Evolutionary conservation across 2,113 vertebrate genomes (phyloP).

Genomic region (Phasianus colchicus): DNA sequence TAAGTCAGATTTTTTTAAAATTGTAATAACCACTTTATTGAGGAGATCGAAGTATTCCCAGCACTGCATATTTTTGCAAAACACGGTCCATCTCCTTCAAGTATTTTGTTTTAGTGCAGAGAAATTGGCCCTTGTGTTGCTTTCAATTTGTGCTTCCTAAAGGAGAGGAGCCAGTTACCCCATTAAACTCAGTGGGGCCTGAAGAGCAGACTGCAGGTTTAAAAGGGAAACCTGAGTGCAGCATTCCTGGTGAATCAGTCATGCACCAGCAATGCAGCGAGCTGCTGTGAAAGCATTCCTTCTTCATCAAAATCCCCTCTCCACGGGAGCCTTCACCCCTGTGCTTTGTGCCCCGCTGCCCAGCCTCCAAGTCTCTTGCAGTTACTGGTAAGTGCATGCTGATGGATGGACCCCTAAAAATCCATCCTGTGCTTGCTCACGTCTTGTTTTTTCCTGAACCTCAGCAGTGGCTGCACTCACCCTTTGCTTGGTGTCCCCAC

Average conservation of each 20-base stretch:
- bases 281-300: background rate
- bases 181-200: background rate
- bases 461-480: background rate
- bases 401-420: background rate
- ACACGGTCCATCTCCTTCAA: background rate
- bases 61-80: background rate
- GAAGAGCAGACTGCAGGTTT: background rate
- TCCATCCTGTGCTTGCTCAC: accelerated
- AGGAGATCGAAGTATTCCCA: background rate
- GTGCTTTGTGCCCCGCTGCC: background rate
- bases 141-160: background rate
- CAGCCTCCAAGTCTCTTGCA: background rate
- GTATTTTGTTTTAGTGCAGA: background rate
- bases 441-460: background rate
- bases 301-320: background rate
- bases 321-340: background rate
- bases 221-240: background rate
- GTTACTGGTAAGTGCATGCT: background rate
- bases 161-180: background rate
- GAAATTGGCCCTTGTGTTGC: background rate
- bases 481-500: background rate
- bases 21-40: background rate
- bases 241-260: background rate
- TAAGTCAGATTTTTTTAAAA: background rate
- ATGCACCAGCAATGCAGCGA: background rate